These are phyloP conservation scores for Echinometra lucunter DNA, from an alignment of 53 echinoderm and acorn worm species.

Conservation along the genomic window DNA sequence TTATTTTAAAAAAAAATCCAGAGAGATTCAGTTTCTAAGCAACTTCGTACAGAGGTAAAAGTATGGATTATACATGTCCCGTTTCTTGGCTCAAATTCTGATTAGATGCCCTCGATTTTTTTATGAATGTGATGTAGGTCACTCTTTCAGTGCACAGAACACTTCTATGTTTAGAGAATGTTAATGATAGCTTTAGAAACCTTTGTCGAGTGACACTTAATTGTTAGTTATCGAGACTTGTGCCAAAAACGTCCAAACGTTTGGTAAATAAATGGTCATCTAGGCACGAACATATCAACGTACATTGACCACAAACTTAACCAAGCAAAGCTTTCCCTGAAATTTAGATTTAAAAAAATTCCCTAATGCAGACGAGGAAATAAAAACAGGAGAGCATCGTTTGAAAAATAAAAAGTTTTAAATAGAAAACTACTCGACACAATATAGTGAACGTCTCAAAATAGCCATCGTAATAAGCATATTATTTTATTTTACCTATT, in stretches of 20 bases:
- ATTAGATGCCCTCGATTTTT: not conserved
- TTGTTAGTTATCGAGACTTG: not conserved
- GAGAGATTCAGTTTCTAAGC: no score
- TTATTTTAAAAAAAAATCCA: no score
- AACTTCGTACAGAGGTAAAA: no score
- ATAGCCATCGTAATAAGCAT: no score
- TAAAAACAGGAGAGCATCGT: not conserved
- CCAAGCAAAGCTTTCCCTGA: not conserved
- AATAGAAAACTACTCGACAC: constrained; percentile 4
- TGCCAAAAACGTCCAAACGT: not conserved
- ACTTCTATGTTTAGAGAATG: not conserved
- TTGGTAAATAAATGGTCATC: not conserved
- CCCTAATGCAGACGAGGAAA: not conserved
- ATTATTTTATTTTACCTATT: no score
- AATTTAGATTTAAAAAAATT: not conserved
- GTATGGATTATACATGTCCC: no score
- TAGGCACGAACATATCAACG: constrained; percentile 19
- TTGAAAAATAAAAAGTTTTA: not conserved
- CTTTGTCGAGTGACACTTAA: constrained; percentile 13
- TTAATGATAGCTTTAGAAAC: constrained; percentile 27
- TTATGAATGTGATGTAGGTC: constrained; percentile 16
- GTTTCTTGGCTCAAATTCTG: not conserved
- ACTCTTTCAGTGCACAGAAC: not conserved
- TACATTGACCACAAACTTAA: not conserved
- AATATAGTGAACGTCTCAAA: no score